Conservation (phyloP, 2,888 invertebrate genomes). For the Nymphalis urticae region DNA sequence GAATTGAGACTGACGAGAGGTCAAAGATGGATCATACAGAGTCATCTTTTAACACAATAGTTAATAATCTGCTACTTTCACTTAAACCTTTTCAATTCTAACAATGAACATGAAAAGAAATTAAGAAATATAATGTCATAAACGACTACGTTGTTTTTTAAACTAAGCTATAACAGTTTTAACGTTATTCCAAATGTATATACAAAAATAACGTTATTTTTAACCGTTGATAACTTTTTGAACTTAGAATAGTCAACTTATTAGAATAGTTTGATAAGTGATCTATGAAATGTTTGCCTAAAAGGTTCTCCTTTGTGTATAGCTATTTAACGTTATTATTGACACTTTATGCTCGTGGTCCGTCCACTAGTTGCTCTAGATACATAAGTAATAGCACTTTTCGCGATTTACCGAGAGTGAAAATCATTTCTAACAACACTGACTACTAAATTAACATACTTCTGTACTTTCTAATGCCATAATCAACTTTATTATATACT, state of each 20-base stretch:
- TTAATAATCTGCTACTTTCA: conserved; percentile 59
- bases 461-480: conserved; percentile 59
- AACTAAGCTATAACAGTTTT: background rate
- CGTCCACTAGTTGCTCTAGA: conserved; percentile 51
- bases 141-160: conserved; percentile 4
- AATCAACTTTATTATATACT: conserved; percentile 39
- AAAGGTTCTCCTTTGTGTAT: background rate
- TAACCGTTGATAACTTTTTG: too few relatives aligned
- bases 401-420: conserved; percentile 62
- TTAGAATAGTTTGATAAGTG: background rate
- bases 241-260: too few relatives aligned
- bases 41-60: conserved; percentile 56
- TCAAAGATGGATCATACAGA: conserved; percentile 58
- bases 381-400: conserved; percentile 59
- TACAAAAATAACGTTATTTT: too few relatives aligned
- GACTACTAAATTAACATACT: conserved; percentile 60
- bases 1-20: conserved; percentile 60
- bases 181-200: background rate
- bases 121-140: conserved; percentile 14
- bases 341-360: conserved; percentile 19
- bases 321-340: conserved; percentile 36
- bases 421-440: conserved; percentile 59
- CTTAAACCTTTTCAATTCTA: conserved; percentile 47
- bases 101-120: conserved; percentile 27
- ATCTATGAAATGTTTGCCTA: background rate